A percentile compares a stretch with the other conserved stretches of the same genome.
Conservation (phyloP, 2,797 vertebrate species). For the Cygnus olor region DNA sequence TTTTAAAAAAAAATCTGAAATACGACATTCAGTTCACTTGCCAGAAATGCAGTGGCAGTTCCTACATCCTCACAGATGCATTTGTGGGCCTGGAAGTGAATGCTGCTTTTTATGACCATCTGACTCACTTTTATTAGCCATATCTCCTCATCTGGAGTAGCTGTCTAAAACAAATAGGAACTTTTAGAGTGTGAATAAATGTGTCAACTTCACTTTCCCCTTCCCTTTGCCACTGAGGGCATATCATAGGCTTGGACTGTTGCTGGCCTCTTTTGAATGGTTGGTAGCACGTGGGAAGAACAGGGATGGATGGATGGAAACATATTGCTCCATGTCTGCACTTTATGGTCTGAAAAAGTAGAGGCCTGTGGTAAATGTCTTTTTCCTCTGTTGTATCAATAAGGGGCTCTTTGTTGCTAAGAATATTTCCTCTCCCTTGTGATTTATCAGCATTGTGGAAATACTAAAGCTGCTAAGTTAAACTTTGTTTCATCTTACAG, state of each 20-base stretch:
- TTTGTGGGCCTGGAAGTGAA: neutral
- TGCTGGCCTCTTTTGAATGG: neutral
- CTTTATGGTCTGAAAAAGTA: neutral
- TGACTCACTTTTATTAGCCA: constrained; percentile 5
- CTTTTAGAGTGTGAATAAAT: neutral
- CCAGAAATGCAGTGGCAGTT: neutral
- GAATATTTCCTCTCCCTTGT: neutral
- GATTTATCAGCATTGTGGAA: neutral
- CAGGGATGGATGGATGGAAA: neutral
- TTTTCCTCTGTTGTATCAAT: neutral
- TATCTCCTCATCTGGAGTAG: neutral
- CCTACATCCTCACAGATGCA: neutral
- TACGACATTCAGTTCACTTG: neutral
- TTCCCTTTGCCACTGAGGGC: neutral
- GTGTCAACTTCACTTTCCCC: neutral
- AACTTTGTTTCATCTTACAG: neutral
- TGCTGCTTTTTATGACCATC: neutral
- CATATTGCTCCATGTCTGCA: neutral
- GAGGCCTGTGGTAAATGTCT: neutral
- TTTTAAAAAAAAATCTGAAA: neutral
- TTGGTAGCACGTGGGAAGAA: neutral
- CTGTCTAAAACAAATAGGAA: neutral
- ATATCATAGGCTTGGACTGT: neutral
- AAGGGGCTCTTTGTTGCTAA: neutral
- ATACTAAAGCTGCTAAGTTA: neutral